These are phyloP conservation scores for Raillietiella orientalis DNA, from an alignment of 2,888 invertebrate species.

Conservation along the genomic window DNA sequence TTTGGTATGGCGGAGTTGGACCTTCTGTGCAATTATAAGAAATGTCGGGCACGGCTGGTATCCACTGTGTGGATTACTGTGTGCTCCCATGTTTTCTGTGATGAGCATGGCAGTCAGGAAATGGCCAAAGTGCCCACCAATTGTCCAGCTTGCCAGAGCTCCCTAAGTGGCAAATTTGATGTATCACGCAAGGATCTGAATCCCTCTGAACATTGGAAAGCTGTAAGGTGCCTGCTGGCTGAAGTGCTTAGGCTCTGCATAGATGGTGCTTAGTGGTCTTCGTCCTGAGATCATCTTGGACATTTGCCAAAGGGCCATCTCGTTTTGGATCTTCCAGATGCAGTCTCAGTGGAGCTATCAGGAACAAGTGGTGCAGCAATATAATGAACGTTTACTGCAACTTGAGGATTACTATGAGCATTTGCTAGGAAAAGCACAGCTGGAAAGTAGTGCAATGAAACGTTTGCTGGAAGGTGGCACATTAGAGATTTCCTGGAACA, in stretches of 20 bases:
- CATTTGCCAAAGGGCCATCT: slow-evolving; percentile 13
- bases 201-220: slow-evolving; percentile 14
- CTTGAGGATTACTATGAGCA: background rate
- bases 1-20: slow-evolving; percentile 11
- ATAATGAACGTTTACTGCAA: slow-evolving; percentile 3
- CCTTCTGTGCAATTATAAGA: slow-evolving; percentile 13
- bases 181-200: slow-evolving; percentile 13
- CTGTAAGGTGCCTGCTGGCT: too few relatives aligned
- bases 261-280: slow-evolving; percentile 15
- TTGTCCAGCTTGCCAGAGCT: slow-evolving; percentile 10
- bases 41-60: slow-evolving; percentile 12
- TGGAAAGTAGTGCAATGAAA: too few relatives aligned
- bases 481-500: too few relatives aligned
- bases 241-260: too few relatives aligned
- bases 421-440: background rate
- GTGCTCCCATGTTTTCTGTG: slow-evolving; percentile 10
- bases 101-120: slow-evolving; percentile 8
- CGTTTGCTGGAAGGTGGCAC: too few relatives aligned
- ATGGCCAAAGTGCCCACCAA: too few relatives aligned
- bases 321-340: slow-evolving; percentile 16
- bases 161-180: slow-evolving; percentile 11
- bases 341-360: too few relatives aligned
- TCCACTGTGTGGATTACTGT: slow-evolving; percentile 12
- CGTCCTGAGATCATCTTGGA: slow-evolving; percentile 15
- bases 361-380: slow-evolving; percentile 9